phyloP scores from a whole-genome alignment of 2,888 invertebrate species.

The Cheiracanthium punctorium region DNA sequence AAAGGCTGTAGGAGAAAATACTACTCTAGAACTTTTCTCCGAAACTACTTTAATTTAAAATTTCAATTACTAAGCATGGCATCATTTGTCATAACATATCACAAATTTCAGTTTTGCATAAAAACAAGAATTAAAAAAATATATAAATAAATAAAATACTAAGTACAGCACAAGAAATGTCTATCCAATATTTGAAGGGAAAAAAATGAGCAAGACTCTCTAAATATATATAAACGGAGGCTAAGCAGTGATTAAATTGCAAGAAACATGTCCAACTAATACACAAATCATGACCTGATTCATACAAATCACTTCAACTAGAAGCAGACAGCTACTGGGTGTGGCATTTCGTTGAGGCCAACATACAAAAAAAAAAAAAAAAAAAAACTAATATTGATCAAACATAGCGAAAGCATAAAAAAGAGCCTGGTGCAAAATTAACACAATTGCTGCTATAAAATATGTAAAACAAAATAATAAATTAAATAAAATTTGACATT shows the following conservation, averaged over 20 bases:
- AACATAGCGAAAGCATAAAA: constrained; percentile 67
- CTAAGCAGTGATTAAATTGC: constrained; percentile 56
- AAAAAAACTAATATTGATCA: constrained; percentile 55
- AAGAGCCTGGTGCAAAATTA: constrained; percentile 69
- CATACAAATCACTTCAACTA: constrained; percentile 65
- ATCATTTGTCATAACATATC: constrained; percentile 9
- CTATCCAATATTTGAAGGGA: constrained; percentile 34
- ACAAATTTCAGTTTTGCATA: no score
- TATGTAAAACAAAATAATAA: constrained; percentile 42
- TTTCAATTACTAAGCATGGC: neutral
- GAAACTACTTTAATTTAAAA: no score
- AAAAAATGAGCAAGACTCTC: constrained; percentile 54
- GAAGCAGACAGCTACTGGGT: constrained; percentile 69
- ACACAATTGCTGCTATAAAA: constrained; percentile 65
- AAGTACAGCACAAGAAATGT: constrained; percentile 68
- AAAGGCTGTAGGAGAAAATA: no score
- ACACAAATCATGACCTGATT: constrained; percentile 53
- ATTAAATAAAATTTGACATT: constrained; percentile 37
- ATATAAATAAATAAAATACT: constrained; percentile 1
- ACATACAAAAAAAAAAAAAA: no score
- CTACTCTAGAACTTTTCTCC: no score
- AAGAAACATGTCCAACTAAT: constrained; percentile 62
- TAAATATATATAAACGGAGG: constrained; percentile 30
- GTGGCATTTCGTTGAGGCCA: constrained; percentile 43
- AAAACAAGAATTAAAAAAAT: neutral